Base-by-base conservation (phyloP, 2,888 invertebrate genomes). In the Labia minor region DNA sequence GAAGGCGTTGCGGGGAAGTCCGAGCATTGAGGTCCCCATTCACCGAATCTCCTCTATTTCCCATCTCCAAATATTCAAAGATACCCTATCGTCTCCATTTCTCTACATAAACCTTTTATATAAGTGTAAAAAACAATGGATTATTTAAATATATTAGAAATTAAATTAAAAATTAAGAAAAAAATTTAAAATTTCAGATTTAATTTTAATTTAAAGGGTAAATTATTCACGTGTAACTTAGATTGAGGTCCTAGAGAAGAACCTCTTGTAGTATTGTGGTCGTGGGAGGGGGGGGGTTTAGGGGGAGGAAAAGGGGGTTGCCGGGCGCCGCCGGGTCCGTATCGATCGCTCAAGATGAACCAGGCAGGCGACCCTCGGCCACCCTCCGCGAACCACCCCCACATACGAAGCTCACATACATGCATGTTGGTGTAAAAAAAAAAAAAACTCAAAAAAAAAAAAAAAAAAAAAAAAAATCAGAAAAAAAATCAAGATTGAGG, bases 341-440 rank as follows among this genome's bases (percentile, higher is more conserved):
- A 79, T 78, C 77, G 72, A 73, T 79, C 79, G 79, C 80, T 78
- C 74, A 74, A 76, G 75, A 75, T 74, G 81, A 81, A 79, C 80
- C 78, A 81, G 79, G 81, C 81, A 80, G 76, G 76, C 78, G 79
- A 80, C 73, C 73, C 73, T 80, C 79, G 81, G 81, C 72, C 69
- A 64, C 67, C 70, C 69, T 63, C 71, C 67, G 68, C 66, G 69
- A 65, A 62, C 67, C 72, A 69, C 69, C 61, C 71, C 70, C 67
- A 63, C 49, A 49, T 16, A 49, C n/a, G 69, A 65, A 19, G 73
- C 70, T 37, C 49, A 49, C 49, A 49, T 49, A 14, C 49, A 49
- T 16, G 49, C 49, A 49, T 16, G 49, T 16, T 49, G 49, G 49
- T 4, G 26, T 26, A 26, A 26, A 26, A 26, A 26, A n/a, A n/a